phyloP scores from a whole-genome alignment of 1,140 invertebrate genomes.

The Drosophila jambulina region DNA sequence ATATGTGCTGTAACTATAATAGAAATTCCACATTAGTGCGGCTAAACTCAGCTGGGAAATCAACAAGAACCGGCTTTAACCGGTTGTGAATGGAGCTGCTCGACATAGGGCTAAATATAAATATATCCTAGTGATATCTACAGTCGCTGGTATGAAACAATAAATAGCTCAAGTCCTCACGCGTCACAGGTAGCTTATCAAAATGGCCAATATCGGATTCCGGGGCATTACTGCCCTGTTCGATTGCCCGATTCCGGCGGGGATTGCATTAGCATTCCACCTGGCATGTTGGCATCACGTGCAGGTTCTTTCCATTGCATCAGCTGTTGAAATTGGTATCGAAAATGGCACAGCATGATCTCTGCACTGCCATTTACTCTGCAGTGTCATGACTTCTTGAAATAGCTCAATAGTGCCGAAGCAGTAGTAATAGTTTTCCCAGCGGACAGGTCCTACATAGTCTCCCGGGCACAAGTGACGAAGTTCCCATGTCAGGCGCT shows the following conservation, averaged over 20 bases:
- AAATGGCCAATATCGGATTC: slow-evolving; percentile 50
- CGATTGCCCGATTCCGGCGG: slow-evolving; percentile 24
- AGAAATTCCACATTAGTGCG: neutral
- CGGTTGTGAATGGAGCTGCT: slow-evolving; percentile 5
- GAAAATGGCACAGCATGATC: neutral
- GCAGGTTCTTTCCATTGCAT: slow-evolving; percentile 6
- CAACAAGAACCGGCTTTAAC: slow-evolving; percentile 5
- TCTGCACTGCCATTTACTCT: no score
- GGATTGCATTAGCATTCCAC: slow-evolving; percentile 29
- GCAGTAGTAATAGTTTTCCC: neutral
- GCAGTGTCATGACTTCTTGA: neutral
- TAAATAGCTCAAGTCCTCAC: slow-evolving; percentile 55
- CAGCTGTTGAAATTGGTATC: neutral
- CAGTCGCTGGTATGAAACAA: slow-evolving; percentile 27
- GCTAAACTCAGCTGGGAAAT: neutral
- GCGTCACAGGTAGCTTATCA: slow-evolving; percentile 53
- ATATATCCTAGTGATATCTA: slow-evolving; percentile 30
- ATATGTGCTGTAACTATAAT: neutral
- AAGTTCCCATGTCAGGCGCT: slow-evolving; percentile 70
- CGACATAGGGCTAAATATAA: slow-evolving; percentile 29
- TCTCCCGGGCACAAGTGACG: slow-evolving; percentile 55
- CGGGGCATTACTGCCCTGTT: slow-evolving; percentile 26
- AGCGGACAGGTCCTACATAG: neutral
- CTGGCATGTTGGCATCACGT: slow-evolving; percentile 60
- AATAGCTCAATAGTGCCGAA: neutral